phyloP scores from a whole-genome alignment of 2,113 vertebrate species.

The Ceratotherium simum region DNA sequence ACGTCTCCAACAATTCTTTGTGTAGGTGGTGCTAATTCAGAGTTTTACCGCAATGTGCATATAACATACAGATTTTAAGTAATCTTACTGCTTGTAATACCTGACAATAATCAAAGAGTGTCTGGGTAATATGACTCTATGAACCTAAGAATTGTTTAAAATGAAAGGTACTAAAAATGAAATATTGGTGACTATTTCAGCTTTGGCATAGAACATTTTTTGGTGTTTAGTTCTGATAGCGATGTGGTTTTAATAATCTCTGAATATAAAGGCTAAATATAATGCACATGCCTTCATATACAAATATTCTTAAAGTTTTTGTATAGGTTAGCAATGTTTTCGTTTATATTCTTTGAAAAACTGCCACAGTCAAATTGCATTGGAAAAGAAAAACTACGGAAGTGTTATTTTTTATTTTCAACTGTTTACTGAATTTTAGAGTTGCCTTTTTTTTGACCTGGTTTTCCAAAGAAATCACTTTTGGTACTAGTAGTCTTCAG shows the following conservation, averaged over 20 bases:
- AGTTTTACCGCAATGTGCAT: not conserved
- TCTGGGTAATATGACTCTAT: not conserved
- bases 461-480: slow-evolving; percentile 50
- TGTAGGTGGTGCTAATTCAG: slow-evolving; percentile 26
- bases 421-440: slow-evolving; percentile 36
- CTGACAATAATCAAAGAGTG: slow-evolving; percentile 17
- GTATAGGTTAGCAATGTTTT: slow-evolving; percentile 42
- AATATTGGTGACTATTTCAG: slow-evolving; percentile 33
- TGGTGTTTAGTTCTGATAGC: slow-evolving; percentile 53
- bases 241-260: slow-evolving; percentile 53
- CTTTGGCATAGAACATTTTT: slow-evolving; percentile 20
- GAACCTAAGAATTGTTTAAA: slow-evolving; percentile 41
- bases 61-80: slow-evolving; percentile 53
- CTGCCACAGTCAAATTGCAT: slow-evolving; percentile 29
- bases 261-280: slow-evolving; percentile 36
- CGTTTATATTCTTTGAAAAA: slow-evolving; percentile 64
- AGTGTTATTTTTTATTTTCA: slow-evolving; percentile 49
- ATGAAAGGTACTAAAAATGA: slow-evolving; percentile 42
- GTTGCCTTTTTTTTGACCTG: not conserved
- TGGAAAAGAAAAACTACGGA: slow-evolving; percentile 47
- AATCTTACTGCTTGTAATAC: slow-evolving; percentile 10
- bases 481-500: not conserved
- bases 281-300: not conserved
- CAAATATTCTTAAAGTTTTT: slow-evolving; percentile 55
- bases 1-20: not conserved